A percentile compares a stretch with the other conserved stretches of the same genome.
Conservation (phyloP, 2,888 invertebrate genomes). For the Flabesymbios commensalis region DNA sequence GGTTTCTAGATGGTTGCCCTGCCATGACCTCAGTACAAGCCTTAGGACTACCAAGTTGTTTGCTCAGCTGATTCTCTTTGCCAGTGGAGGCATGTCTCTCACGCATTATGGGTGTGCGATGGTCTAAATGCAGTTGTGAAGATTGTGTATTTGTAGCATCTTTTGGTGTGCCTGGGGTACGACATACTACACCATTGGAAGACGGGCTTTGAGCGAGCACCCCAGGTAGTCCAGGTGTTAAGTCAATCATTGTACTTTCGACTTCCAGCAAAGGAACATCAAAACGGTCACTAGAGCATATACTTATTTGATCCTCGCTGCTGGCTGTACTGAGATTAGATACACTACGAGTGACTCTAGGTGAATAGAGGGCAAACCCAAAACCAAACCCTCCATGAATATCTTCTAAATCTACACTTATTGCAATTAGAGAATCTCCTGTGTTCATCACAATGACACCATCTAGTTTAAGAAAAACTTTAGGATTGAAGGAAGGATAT, state of each 20-base stretch:
- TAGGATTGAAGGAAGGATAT: slow-evolving; percentile 66
- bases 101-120: neutral
- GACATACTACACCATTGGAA: slow-evolving; percentile 5
- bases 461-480: slow-evolving; percentile 63
- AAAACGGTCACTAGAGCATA: slow-evolving; percentile 13
- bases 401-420: slow-evolving; percentile 68
- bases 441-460: slow-evolving; percentile 79
- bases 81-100: slow-evolving; percentile 21
- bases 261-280: slow-evolving; percentile 1
- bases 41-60: slow-evolving; percentile 11
- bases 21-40: neutral
- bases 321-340: slow-evolving; percentile 30
- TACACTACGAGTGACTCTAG: slow-evolving; percentile 26
- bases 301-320: slow-evolving; percentile 30
- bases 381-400: slow-evolving; percentile 62
- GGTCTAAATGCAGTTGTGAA: neutral
- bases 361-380: slow-evolving; percentile 32
- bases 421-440: slow-evolving; percentile 79
- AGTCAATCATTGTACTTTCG: neutral
- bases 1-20: neutral
- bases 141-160: slow-evolving; percentile 15
- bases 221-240: neutral
- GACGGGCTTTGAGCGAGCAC: slow-evolving; percentile 14
- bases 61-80: slow-evolving; percentile 18
- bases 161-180: slow-evolving; percentile 13